Evolutionary conservation across 1,140 invertebrate species (phyloP).

Genomic region (Magallana angulata): DNA sequence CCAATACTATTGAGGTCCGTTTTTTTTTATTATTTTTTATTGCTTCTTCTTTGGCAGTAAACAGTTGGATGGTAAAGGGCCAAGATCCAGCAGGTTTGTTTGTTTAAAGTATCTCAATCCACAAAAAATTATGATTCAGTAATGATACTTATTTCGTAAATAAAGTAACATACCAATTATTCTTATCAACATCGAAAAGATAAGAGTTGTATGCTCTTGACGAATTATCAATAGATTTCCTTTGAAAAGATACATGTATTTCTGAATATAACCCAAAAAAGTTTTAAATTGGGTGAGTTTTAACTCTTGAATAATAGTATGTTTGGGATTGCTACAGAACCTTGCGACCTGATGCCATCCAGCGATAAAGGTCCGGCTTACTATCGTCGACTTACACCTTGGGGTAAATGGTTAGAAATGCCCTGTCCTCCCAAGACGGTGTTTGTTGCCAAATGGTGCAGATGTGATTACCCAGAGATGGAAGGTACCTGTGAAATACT

Average conservation of each 20-base stretch:
- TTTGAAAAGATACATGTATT: too few species aligned
- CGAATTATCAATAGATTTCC: too few species aligned
- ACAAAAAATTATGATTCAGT: neutral
- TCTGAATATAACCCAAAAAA: too few species aligned
- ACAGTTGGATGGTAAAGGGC: neutral
- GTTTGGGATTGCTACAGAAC: neutral
- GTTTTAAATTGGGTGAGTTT: too few species aligned
- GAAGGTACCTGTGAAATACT: neutral
- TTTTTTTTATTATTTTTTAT: too few species aligned
- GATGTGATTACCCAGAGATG: constrained; percentile 30
- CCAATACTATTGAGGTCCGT: too few species aligned
- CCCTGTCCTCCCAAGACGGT: constrained; percentile 21
- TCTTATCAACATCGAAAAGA: too few species aligned
- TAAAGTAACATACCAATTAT: neutral
- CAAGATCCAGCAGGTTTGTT: neutral
- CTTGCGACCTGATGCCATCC: constrained; percentile 26
- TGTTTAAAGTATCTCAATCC: neutral
- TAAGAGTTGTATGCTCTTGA: too few species aligned
- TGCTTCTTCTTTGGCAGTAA: neutral
- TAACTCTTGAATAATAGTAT: too few species aligned
- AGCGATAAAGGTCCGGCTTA: neutral
- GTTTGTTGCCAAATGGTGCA: neutral
- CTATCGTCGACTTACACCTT: constrained; percentile 24
- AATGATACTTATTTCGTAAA: neutral
- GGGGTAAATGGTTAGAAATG: constrained; percentile 44